Evolutionary conservation across 2,888 invertebrate species (phyloP), one percentile per base, ranked within the genome.

Genomic region (Synanthedon myopaeformis): DNA sequence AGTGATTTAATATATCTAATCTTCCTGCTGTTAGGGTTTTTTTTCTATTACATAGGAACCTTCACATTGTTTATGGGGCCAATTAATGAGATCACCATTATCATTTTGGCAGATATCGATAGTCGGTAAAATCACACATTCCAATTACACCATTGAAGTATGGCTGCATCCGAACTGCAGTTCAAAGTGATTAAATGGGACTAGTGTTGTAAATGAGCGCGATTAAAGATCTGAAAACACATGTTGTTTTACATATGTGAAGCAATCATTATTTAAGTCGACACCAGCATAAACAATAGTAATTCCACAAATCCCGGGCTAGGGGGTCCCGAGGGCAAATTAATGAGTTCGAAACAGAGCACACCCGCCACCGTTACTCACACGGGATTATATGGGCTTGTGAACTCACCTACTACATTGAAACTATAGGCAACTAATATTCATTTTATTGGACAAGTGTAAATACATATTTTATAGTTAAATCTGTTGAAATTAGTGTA

Each of bases 231-330:
- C 56, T 54, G 53, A 57, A 59, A 54, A 61, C 58, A 63, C 56
- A 56, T 49, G 45, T 42, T 52, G 51, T 52, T 53, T 53, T 57
- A 59, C 57, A 58, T 61, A 67, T 65, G 61, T 65, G 58, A 63
- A 66, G 64, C 65, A 67, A 68, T 66, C 67, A 70, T 72, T 70
- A 71, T 70, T 70, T 67, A 72, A 73, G 70, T 70, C 69, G 67
- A 68, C 71, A 66, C 63, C 61, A 65, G 69, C 72, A 78, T 80
- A 79, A 80, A 81, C 79, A 80, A 76, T 74, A 73, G 75, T 76
- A 76, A 76, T 76, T 70, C 74, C 70, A 74, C 73, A 78, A 77
- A 80, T 79, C 79, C 79, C 67, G 58, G 56, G 64, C 72, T 70
- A 65, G 67, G 69, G 74, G 67, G 64, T 65, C 66, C 69, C 65